Conservation (phyloP, 2,888 invertebrate species). For the Monoplex corrugatus region DNA sequence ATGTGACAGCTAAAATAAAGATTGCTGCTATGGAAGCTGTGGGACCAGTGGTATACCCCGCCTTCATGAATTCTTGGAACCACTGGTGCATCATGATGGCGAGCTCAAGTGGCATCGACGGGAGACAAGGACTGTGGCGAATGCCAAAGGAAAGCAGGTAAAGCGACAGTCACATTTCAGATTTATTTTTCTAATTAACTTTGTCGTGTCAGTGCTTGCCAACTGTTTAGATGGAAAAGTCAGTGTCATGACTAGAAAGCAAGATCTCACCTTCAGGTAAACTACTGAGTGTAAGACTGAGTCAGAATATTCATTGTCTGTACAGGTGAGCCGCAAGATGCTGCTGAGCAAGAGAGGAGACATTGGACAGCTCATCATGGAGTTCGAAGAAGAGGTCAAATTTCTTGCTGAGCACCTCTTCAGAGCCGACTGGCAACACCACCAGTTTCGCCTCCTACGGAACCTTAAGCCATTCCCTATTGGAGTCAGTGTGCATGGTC, state of each 20-base stretch:
- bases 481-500: conserved; percentile 21
- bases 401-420: conserved; percentile 18
- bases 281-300: too few relatives aligned
- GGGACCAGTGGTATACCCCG: not conserved
- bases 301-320: too few relatives aligned
- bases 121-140: not conserved
- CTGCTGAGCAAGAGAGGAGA: too few relatives aligned
- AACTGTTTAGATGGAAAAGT: too few relatives aligned
- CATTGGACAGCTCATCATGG: not conserved
- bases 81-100: not conserved
- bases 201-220: too few relatives aligned
- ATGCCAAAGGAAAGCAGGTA: not conserved
- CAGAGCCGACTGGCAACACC: conserved; percentile 25
- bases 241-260: too few relatives aligned
- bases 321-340: too few relatives aligned
- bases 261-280: too few relatives aligned
- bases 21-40: conserved; percentile 5
- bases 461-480: not conserved
- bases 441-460: not conserved
- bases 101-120: not conserved
- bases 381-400: not conserved
- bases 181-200: too few relatives aligned
- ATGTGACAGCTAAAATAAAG: conserved; percentile 19
- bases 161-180: too few relatives aligned
- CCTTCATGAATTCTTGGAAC: not conserved